phyloP scores from a whole-genome alignment of 1,140 invertebrate species.

The Zophobas atratus region DNA sequence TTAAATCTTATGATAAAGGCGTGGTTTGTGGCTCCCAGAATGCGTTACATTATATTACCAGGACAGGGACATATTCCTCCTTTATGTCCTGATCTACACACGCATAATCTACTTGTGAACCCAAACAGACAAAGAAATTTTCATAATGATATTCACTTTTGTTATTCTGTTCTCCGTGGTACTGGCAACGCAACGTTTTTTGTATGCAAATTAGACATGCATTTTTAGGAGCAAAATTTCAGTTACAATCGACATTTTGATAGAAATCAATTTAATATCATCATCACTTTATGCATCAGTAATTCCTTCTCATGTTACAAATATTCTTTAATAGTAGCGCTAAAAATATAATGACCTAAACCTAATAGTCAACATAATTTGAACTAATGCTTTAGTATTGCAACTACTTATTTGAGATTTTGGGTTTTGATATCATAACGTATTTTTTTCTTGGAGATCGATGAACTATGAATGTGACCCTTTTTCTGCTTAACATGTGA shows the following conservation, averaged over 20 bases:
- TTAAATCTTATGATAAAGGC: conserved; percentile 54
- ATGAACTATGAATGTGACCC: no score
- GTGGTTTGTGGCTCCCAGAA: conserved; percentile 46
- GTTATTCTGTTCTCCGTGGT: conserved; percentile 23
- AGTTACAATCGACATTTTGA: background rate
- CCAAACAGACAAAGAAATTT: conserved; percentile 48
- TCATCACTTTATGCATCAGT: no score
- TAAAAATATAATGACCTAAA: no score
- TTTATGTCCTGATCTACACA: conserved; percentile 48
- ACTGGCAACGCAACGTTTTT: conserved; percentile 16
- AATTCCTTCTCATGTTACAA: no score
- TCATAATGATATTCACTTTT: conserved; percentile 47
- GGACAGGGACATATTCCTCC: conserved; percentile 48
- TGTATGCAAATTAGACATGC: conserved; percentile 34
- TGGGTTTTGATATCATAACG: no score
- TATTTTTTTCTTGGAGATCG: no score
- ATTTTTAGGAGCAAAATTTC: conserved; percentile 1
- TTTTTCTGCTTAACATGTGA: no score
- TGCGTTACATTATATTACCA: conserved; percentile 48
- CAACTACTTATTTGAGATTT: no score
- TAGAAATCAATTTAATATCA: background rate
- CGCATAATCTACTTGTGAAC: conserved; percentile 47
- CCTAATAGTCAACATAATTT: no score
- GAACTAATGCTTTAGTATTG: no score
- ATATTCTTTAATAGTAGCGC: no score